A percentile compares a stretch with the other conserved stretches of the same genome.
Evolutionary conservation across 2,797 vertebrate genomes (phyloP).

Genomic region (Paramormyrops hopkinsi): DNA sequence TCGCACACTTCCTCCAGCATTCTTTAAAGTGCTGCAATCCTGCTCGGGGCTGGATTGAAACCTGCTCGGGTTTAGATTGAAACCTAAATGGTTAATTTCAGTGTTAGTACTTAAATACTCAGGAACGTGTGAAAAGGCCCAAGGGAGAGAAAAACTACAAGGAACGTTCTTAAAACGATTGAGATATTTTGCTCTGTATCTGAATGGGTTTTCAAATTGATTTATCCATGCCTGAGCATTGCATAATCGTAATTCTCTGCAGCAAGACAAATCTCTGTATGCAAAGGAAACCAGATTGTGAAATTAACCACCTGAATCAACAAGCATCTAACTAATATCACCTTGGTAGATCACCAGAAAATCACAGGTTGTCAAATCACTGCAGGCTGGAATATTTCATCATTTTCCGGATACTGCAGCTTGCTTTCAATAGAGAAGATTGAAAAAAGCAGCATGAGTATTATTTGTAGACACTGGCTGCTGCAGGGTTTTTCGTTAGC

Average conservation of each 20-base stretch:
- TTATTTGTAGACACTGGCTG: neutral
- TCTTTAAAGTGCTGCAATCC: neutral
- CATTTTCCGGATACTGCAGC: neutral
- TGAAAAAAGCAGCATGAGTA: neutral
- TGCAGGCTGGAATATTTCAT: neutral
- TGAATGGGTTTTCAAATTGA: neutral
- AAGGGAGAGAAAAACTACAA: neutral
- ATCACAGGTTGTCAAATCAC: neutral
- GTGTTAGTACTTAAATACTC: neutral
- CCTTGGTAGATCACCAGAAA: neutral
- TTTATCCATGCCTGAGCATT: neutral
- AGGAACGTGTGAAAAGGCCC: neutral
- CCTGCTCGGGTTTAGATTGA: neutral
- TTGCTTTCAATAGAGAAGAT: neutral
- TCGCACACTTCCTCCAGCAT: neutral
- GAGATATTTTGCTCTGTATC: neutral
- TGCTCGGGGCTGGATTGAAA: neutral
- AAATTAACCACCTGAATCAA: neutral
- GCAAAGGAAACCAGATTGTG: neutral
- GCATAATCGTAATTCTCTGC: neutral
- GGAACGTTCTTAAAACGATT: neutral
- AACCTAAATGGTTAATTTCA: neutral
- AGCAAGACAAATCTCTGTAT: neutral
- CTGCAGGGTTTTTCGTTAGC: neutral
- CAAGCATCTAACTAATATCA: neutral